Base-by-base conservation (phyloP, 2,888 invertebrate genomes). In the Plebejus argus region DNA sequence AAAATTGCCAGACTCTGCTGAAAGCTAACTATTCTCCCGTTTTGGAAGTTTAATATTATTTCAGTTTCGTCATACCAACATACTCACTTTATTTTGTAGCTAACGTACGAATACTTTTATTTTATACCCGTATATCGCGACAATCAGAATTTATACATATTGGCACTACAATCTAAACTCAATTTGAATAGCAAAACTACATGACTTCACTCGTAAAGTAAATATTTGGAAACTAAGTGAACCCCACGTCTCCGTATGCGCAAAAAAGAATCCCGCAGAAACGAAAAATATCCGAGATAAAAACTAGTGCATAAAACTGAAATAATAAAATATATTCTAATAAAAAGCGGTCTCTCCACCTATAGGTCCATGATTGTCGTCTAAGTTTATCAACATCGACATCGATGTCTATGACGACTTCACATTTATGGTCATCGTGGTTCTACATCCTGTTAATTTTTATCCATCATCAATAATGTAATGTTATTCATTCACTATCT, bases 21-120 rank as follows among this genome's bases (percentile, higher is more conserved):
- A 79, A 82, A 80, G 82, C 83, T 83, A 86, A 85, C 86, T 86
- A 86, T 82, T 87, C 86, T 81, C 83, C 84, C 89, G 86, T 89
- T 91, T 91, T 89, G 89, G 88, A 90, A 91, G 89, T 91, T 91
- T 89, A 91, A 91, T 90, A 89, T 91, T 91, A 91, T 92, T 92
- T 91, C 89, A 89, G 84, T 84, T 82, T 83, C 86, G 83, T 84
- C 85, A 86, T 84, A 85, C 81, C 84, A 84, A 83, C 85, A 85
- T 84, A 83, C 83, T 83, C 82, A 84, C 88, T 90, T 88, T 86
- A 86, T 90, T 90, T 88, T 88, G 88, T 85, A 86, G 86, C 82
- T 83, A 81, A 82, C 83, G 83, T 87, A 86, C 88, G 87, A 88
- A 84, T 84, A 82, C 85, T 83, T 87, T 88, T 85, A 83, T 83